Evolutionary conservation across 1,140 invertebrate species (phyloP), one percentile per base, ranked within the genome.

Genomic region (Chironomus striatipennis): DNA sequence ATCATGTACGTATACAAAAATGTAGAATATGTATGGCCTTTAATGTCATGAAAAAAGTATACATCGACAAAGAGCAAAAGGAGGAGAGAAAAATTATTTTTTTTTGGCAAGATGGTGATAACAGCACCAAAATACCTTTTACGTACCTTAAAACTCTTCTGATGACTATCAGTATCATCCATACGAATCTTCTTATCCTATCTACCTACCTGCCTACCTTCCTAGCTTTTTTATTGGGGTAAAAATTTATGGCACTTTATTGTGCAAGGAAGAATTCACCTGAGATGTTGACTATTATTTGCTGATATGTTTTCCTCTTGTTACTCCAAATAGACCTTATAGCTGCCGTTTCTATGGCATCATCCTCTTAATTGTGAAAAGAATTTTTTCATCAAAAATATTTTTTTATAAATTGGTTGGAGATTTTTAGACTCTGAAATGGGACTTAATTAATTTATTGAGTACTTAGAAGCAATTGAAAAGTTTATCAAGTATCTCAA

Each of bases 21-120:
- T 12, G 47, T 15, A 15, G 47, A n/a, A 57, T 12, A 5, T 57
- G 12, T 57, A 15, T 57, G 47, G 47, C 47, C 47, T 57, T 57
- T 57, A 57, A n/a, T 57, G 47, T 57, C 47, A 57, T 57, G 12
- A n/a, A 57, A 57, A 57, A n/a, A 12, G n/a, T n/a, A 57, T 57
- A 57, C n/a, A n/a, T 57, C n/a, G n/a, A 15, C 12, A 57, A n/a
- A 57, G n/a, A n/a, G n/a, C n/a, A n/a, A n/a, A n/a, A n/a, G n/a
- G n/a, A n/a, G n/a, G n/a, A 5, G n/a, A 57, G 47, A 15, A 57
- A 34, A 5, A n/a, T 1, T 15, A 57, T 57, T 15, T 57, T 47
- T 47, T 57, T 57, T 57, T 57, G 47, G 47, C 47, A 57, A 57
- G 47, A 57, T 57, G 12, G 47, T 57, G 47, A 57, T 57, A 57